Percentiles rank a stretch among this genome's conserved stretches.
Conservation (phyloP, 2,113 vertebrate genomes). For the Mungos mungo region DNA sequence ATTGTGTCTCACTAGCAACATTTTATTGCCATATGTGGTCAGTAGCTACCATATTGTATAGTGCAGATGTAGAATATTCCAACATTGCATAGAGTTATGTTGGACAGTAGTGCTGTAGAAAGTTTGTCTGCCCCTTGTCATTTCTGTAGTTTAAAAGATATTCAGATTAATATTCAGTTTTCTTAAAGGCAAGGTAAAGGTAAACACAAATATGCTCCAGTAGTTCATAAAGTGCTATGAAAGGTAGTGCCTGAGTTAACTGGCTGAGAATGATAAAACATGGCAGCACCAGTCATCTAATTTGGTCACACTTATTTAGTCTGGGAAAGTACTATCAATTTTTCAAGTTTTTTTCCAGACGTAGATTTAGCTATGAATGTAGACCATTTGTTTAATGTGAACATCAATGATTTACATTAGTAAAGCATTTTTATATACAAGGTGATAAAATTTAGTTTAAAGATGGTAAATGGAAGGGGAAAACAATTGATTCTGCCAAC, state of each 20-base stretch:
- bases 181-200: not conserved
- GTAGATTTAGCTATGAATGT: not conserved
- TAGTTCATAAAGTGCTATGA: not conserved
- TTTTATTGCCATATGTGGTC: not conserved
- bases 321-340: not conserved
- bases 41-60: not conserved
- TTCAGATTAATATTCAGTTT: slow-evolving; percentile 8
- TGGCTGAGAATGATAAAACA: not conserved
- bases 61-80: not conserved
- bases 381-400: not conserved
- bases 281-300: not conserved
- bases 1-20: not conserved
- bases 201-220: not conserved
- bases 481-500: not conserved
- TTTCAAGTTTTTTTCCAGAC: not conserved
- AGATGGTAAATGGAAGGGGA: not conserved
- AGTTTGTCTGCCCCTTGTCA: not conserved
- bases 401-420: not conserved
- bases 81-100: not conserved
- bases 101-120: not conserved
- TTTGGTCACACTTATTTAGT: not conserved
- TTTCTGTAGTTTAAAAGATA: not conserved
- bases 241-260: not conserved
- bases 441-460: not conserved
- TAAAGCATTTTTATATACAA: not conserved